Evolutionary conservation across 2,888 invertebrate species (phyloP).

Genomic region (Alviniconcha strummeri): DNA sequence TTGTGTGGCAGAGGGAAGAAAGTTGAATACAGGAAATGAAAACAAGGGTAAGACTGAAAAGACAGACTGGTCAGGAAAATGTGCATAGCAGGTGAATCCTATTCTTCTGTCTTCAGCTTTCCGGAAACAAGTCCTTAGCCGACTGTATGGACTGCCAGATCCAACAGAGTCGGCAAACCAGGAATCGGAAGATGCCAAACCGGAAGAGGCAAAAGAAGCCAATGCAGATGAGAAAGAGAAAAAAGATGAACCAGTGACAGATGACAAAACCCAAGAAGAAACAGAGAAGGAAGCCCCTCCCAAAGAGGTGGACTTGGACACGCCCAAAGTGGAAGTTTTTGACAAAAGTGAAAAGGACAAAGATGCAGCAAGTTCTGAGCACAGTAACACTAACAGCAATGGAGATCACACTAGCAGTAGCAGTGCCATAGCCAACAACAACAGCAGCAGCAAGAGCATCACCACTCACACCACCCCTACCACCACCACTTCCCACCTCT

Average conservation of each 20-base stretch:
- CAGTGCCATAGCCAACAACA: neutral
- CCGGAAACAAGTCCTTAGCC: slow-evolving; percentile 22
- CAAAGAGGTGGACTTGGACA: no score
- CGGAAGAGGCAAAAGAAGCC: slow-evolving; percentile 11
- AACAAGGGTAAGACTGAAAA: no score
- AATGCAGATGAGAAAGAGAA: slow-evolving; percentile 10
- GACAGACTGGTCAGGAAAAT: no score
- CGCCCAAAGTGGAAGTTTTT: no score
- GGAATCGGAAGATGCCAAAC: slow-evolving; percentile 26
- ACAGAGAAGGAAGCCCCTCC: neutral
- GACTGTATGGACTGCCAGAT: slow-evolving; percentile 17
- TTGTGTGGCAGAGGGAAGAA: no score
- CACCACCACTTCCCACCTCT: slow-evolving; percentile 23
- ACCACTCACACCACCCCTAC: slow-evolving; percentile 15
- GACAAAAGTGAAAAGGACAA: neutral
- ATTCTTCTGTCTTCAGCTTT: neutral
- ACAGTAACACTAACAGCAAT: neutral
- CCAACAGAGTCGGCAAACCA: neutral
- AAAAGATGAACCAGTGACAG: neutral
- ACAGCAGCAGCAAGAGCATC: slow-evolving; percentile 1
- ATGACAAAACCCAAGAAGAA: neutral
- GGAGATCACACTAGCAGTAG: neutral
- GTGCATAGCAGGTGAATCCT: no score
- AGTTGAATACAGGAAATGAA: no score
- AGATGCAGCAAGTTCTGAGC: neutral